Percentiles rank a stretch among this genome's conserved stretches.
Conservation (phyloP, 2,113 vertebrate species). For the Ceuthmochares aereus region DNA sequence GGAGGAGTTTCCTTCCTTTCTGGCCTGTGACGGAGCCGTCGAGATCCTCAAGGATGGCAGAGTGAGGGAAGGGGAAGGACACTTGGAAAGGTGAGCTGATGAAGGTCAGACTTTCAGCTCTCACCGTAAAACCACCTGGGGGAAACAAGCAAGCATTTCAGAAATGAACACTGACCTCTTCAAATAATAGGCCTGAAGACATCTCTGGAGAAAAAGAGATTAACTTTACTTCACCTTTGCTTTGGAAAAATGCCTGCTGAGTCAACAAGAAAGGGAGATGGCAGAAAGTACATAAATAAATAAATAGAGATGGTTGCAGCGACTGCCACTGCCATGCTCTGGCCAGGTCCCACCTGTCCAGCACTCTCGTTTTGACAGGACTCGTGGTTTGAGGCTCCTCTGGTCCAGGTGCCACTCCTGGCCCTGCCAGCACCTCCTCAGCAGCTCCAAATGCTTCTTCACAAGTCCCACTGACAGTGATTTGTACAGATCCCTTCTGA, state of each 20-base stretch:
- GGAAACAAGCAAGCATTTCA: not conserved
- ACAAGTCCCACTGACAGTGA: not conserved
- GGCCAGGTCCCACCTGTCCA: not conserved
- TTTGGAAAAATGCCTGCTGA: not conserved
- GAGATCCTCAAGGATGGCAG: slow-evolving; percentile 74
- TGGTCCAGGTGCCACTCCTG: not conserved
- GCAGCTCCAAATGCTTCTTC: not conserved
- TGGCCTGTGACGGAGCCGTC: slow-evolving; percentile 74
- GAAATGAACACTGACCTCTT: not conserved
- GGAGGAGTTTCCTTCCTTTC: slow-evolving; percentile 58
- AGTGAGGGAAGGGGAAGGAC: slow-evolving; percentile 78
- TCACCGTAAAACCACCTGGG: slow-evolving; percentile 79
- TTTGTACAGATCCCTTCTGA: not conserved
- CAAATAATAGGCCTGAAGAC: not conserved
- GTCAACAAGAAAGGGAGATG: not conserved
- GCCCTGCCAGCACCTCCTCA: not conserved
- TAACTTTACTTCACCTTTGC: not conserved
- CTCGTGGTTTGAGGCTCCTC: not conserved
- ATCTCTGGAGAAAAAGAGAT: not conserved
- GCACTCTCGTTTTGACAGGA: not conserved
- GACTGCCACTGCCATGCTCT: not conserved
- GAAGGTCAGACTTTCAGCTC: slow-evolving; percentile 57
- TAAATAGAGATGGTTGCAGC: not conserved
- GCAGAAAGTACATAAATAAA: not conserved
- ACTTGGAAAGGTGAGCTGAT: slow-evolving; percentile 67